Base-by-base conservation (phyloP, 2,888 invertebrate species). In the Drosophila rubida region DNA sequence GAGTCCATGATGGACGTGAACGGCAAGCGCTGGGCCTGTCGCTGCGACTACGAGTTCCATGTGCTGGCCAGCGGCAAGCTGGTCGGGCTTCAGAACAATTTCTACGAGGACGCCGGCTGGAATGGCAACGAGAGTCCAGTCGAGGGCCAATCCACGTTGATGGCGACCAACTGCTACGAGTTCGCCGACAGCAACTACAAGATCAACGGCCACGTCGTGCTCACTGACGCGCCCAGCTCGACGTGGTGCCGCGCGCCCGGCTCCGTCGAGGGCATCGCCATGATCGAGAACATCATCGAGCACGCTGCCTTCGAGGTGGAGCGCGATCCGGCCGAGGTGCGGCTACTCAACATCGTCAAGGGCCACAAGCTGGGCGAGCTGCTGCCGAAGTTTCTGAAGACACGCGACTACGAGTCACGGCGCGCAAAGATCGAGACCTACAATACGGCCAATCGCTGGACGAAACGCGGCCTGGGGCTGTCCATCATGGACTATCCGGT, bases 401-500 rank as follows among this genome's bases (percentile, higher is more conserved):
- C 93, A 44, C 92, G 87, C 2, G 93, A 95, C 54, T 95, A 94
- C 74, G 91, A 93, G 0, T 87, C 91, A 6, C 92, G 95, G 4
- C 93, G 93, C 78, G 90, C 90, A 68, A 93, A 93, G 51, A 93
- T 95, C 6, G 92, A 93, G 13, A 85, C 91, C 1, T 95, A 94
- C 80, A 96, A 96, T 84, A 91, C 92, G 67, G 93, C 93, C 37
- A 96, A 97, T 90, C 93, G 95, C 5, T 97, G 97, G 97, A 95
- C 94, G 78, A 97, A 97, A 90, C 94, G 94, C 39, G 97, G 96
- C 0, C 90, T 96, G 0, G 92, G 94, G n/a, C 86, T 96, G 11
- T 93, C 95, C 4, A 93, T 95, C 0, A 94, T 96, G 94, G 94
- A 94, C 76, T 97, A 95, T 92, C 93, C 94, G 0, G 91, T 95